Evolutionary conservation across 2,113 vertebrate species (phyloP).

Genomic region (Progne subis): DNA sequence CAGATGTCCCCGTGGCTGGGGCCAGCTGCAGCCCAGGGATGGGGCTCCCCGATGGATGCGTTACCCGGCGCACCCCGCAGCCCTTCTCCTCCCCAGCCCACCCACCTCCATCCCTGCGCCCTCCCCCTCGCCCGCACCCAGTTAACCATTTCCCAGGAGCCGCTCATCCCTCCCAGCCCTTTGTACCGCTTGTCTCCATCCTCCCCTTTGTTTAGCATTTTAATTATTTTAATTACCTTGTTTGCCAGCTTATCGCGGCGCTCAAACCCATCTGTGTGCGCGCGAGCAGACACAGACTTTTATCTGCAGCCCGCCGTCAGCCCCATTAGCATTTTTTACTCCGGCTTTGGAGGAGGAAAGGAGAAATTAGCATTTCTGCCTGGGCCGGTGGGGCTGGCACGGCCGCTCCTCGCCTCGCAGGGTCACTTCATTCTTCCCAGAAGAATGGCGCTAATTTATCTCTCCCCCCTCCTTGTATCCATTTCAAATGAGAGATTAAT

Average conservation of each 20-base stretch:
- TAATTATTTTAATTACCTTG: slow-evolving; percentile 78
- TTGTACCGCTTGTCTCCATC: slow-evolving; percentile 58
- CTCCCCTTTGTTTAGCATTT: slow-evolving; percentile 74
- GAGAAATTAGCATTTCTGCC: slow-evolving; percentile 68
- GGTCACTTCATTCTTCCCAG: slow-evolving; percentile 62
- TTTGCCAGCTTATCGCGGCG: slow-evolving; percentile 71
- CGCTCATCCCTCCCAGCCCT: slow-evolving; percentile 39
- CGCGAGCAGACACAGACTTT: slow-evolving; percentile 64
- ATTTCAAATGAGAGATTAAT: slow-evolving; percentile 52
- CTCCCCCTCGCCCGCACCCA: neutral
- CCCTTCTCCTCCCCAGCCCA: neutral
- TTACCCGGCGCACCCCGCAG: neutral
- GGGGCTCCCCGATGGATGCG: rapidly evolving
- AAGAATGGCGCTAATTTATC: slow-evolving; percentile 70
- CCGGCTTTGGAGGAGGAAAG: slow-evolving; percentile 28
- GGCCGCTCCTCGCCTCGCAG: neutral
- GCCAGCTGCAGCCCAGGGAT: neutral
- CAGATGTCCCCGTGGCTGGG: rapidly evolving
- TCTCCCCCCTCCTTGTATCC: slow-evolving; percentile 23
- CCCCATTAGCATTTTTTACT: slow-evolving; percentile 68
- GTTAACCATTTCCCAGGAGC: slow-evolving; percentile 19
- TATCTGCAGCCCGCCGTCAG: slow-evolving; percentile 60
- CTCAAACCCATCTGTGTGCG: slow-evolving; percentile 65
- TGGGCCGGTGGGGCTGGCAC: slow-evolving; percentile 18
- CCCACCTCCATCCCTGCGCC: neutral